Evolutionary conservation across 2,797 vertebrate species (phyloP), one percentile per base, ranked within the genome.

Genomic region (Xyrichtys novacula): DNA sequence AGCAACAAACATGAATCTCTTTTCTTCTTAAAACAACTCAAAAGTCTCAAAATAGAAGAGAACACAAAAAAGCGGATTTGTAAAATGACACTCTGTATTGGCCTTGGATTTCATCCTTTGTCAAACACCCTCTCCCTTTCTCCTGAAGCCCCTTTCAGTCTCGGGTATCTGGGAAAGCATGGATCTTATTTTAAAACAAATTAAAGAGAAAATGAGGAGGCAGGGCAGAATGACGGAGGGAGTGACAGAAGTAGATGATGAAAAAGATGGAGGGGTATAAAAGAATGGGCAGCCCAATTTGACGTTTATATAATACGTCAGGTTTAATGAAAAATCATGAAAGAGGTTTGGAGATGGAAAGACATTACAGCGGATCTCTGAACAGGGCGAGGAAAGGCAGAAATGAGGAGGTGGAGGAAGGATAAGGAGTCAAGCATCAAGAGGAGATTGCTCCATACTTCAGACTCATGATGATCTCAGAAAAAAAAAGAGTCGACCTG

Each of bases 131-230:
- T 57, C 23, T 49, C n/a, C 42, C 12, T 17, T 20, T 29, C 64
- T 67, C 46, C 58, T 62, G 67, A 61, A 68, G 46, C 54, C 40
- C 36, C 8, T 65, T 61, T 62, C 28, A 9, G 29, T 57, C 34
- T 66, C 11, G 5, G 2, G 5, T 62, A 54, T 62, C 43, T 12
- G 10, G 38, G 12, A 48, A 28, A 54, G 36, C 16, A n/a, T 6
- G 16, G 22, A 40, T 40, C 46, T 25, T 50, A 50, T 25, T 71
- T 69, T 3, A 16, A 48, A 65, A 44, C 39, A 46, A 69, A 63
- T 50, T 32, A 31, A 52, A 63, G 25, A 7, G 32, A 36, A 42
- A 44, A 14, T 42, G 54, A 61, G n/a, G 10, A 54, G n/a, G 25
- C 0, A 39, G 63, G 20, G 19, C 11, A 17, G 2, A 54, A 55